Base-by-base conservation (phyloP, 2,888 invertebrate genomes). In the Macaria notata region DNA sequence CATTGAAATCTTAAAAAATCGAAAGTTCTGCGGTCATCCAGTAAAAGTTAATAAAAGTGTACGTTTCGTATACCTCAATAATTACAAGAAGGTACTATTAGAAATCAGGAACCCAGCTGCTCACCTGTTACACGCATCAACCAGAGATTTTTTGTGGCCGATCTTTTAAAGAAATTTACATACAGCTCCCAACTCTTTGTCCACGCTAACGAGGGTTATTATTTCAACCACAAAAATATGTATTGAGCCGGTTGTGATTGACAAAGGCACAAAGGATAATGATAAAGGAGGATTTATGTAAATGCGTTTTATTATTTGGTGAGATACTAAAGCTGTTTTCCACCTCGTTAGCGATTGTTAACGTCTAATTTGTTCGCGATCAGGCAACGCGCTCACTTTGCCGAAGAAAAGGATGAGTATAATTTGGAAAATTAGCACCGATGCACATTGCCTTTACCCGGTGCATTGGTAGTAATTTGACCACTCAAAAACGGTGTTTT, bases 181-280 rank as follows among this genome's bases (percentile, higher is more conserved):
- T 89, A 88, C 87, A 88, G 81, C 78, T 81, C 75, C 79, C 79
- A 79, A 78, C 75, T 83, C 84, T 82, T 85, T 83, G 84, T 83
- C 79, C 68, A 79, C 19, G 72, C 76, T 88, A 90, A 90, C 86
- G 75, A 88, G 83, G 81, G 80, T 82, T 84, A 88, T 90, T 89
- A 89, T 86, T 83, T 86, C 76, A 78, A 88, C 88, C 89, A 85
- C 88, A 88, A 85, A 84, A 86, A 82, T 79, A 73, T 81, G 73
- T 78, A 81, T 76, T 79, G 80, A 84, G 79, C 79, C 76, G 76
- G 75, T 79, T 78, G 73, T 83, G 87, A 88, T 86, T 88, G 88
- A 88, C 86, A 86, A 85, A 79, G 75, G 81, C 67, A 75, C 70
- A 70, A 66, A 67, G 68, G 64, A 82, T 79, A 81, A 82, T 78